Evolutionary conservation across 2,888 invertebrate genomes (phyloP), one percentile per base, ranked within the genome.

Genomic region (Eupithecia pulchellata): DNA sequence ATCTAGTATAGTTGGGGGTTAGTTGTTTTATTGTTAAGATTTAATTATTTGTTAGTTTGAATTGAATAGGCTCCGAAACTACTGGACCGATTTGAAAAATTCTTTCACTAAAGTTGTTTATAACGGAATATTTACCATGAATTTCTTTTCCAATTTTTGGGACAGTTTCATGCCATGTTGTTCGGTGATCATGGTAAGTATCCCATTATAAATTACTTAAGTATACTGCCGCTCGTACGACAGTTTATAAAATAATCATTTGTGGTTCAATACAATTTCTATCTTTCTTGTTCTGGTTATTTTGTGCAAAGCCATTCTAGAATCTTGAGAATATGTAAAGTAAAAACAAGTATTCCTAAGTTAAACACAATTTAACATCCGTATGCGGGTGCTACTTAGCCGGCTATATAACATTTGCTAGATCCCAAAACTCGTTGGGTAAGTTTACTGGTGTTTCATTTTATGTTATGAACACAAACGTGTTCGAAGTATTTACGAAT

Each of bases 381-480:
- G 81, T 81, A 83, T 80, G 81, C 80, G 79, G 77, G 80, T 82
- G 83, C 82, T 86, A 85, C 79, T 85, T 85, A 83, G 73, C 76
- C 47, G 77, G 82, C 84, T 86, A 86, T 86, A 82, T 84, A 91
- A 88, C 89, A 89, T 91, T 91, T 89, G 90, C 86, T 86, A 89
- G 87, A 75, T 63, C 70, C 76, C 69, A 67, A 76, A 82, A 83
- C 82, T 81, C 85, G 85, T 87, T 83, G 84, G 82, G 86, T 82
- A 77, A 88, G 82, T 92, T 91, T 92, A 92, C 89, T 89, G 84
- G 88, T 86, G 82, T 86, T 79, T 84, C 84, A 89, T 90, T 92
- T 92, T 90, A 91, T 91, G 92, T 91, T 91, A 91, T 90, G 89
- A 92, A 90, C 91, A 87, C 75, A 78, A 77, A 77, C 78, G 77